These are phyloP conservation scores for Melospiza melodia DNA, from an alignment of 2,113 vertebrate genomes.

Conservation along the genomic window DNA sequence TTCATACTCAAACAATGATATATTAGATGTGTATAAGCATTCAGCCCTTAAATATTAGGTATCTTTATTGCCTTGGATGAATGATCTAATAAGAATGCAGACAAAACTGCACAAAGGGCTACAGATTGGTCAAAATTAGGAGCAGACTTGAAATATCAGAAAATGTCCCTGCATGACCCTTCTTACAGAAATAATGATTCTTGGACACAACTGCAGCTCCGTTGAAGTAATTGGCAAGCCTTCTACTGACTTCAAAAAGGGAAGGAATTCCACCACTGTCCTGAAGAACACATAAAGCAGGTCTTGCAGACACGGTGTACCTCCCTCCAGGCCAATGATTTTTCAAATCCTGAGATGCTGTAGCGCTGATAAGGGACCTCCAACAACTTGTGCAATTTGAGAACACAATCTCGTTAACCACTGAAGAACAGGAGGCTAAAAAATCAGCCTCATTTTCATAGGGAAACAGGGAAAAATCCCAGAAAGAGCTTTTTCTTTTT, in stretches of 20 bases:
- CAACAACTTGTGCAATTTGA: not conserved
- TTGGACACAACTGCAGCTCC: slow-evolving; percentile 6
- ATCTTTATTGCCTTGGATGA: not conserved
- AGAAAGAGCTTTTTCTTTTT: not conserved
- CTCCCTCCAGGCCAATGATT: not conserved
- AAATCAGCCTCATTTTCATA: not conserved
- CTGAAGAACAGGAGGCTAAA: not conserved
- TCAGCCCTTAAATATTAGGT: not conserved
- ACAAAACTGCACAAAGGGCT: not conserved
- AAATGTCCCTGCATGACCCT: not conserved
- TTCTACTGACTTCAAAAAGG: slow-evolving; percentile 9
- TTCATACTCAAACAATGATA: not conserved
- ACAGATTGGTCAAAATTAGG: slow-evolving; percentile 7
- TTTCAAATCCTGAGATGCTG: not conserved
- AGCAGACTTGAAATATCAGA: slow-evolving; percentile 12
- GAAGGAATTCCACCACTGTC: not conserved
- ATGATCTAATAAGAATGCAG: not conserved
- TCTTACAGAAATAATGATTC: slow-evolving; percentile 10
- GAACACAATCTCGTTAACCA: not conserved
- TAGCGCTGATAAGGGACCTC: not conserved
- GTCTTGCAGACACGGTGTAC: not conserved
- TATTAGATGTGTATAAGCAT: not conserved
- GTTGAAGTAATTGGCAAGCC: slow-evolving; percentile 26
- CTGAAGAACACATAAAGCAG: not conserved
- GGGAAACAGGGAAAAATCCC: not conserved